Base-by-base conservation (phyloP, 1,140 invertebrate genomes). In the Ips typographus region DNA sequence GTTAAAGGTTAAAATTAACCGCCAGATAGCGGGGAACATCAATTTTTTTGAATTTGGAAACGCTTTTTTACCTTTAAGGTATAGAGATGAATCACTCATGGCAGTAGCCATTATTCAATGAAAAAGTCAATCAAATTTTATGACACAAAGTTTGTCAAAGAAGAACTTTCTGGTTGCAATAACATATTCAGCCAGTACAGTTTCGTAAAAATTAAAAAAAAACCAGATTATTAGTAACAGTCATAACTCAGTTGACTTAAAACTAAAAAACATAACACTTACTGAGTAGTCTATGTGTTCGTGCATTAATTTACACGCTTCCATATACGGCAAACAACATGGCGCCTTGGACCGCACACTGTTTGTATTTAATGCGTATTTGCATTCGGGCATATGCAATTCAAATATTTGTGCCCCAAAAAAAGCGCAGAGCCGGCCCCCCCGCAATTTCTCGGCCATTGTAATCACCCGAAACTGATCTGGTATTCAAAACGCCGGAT, bases 221-320 rank as follows among this genome's bases (percentile, higher is more conserved):
- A 22, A n/a, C n/a, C n/a, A 22, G 22, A 22, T 22, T 22, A 22
- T 22, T 22, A 22, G 22, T 22, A 22, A 22, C 22, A 22, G 22
- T 22, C 22, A 22, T 22, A 22, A 22, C 22, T 22, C 22, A 22
- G 22, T 22, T 22, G 22, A 22, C 22, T 22, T 22, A 22, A 22
- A 22, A 22, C 22, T 22, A 22, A 22, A 22, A 22, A 22, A 22
- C 22, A 3, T 49, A 49, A 8, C 44, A 49, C 6, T 49, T 49
- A 49, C 44, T 40, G 47, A 63, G 43, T 71, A 69, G 71, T 42
- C 58, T 62, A 63, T 60, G 65, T 53, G 65, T 73, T 69, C 70
- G 65, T 70, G 73, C 71, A 72, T 71, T 73, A 68, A 75, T 75
- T 75, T 75, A 72, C 74, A 75, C 74, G 72, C 74, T 73, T 49